Evolutionary conservation across 1,140 invertebrate genomes (phyloP), one percentile per base, ranked within the genome.

Genomic region (Druon quercuslanigerum): DNA sequence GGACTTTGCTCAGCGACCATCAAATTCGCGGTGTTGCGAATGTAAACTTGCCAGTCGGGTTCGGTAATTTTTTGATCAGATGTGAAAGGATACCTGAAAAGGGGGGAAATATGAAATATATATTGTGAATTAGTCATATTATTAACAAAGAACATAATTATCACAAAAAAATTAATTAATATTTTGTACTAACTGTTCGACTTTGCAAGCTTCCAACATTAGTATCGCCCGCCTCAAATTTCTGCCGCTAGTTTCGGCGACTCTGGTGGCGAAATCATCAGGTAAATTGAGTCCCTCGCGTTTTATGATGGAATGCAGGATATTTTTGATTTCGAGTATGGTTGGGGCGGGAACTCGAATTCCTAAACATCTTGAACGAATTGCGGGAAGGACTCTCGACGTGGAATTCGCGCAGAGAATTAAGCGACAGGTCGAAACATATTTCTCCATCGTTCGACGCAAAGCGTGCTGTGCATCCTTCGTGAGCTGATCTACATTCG

Each of bases 361-460:
- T 20, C 95, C 95, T 25, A 99, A 93, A 91, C 98, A 99, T 88
- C 99, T 93, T 78, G 98, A 99, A 78, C 95, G 93, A 78, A 99
- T 98, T 19, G 99, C 98, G 16, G 98, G 97, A 84, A 99, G 98
- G 2, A 99, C 97, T 85, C 96, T 93, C 51, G 97, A 99, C 25
- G 96, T 98, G 8, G 98, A 99, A 88, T 99, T 98, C 9, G 97
- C 96, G 85, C 97, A 97, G 1, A 99, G 92, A 86, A 99, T 98
- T 0, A 99, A 91, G 46, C 99, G 94, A 91, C 99, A 99, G 11
- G 98, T 98, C 16, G 94, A 92, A 77, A 99, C 96, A 90, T 99
- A 99, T 87, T 99, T 99, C 91, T 99, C 99, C 99, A 99, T 99
- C 1, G 99, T 99, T 77, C 99, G 93, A 83, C 99, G 94, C 56